Base-by-base conservation (phyloP, 2,113 vertebrate species). In the Copsychus sechellarum region DNA sequence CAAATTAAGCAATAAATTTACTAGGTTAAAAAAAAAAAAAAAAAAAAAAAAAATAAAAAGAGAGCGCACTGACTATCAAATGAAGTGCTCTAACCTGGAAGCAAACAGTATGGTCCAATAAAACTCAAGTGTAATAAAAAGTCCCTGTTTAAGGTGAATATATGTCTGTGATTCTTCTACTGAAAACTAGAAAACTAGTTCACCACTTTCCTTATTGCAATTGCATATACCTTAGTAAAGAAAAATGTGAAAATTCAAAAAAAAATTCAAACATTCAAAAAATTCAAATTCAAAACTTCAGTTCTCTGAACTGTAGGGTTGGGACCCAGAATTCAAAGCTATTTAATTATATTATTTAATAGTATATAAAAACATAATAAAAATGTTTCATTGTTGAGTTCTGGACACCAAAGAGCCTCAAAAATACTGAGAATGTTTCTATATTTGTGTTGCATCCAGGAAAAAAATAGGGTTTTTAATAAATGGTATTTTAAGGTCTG, bases 61-160 rank as follows among this genome's bases (percentile, higher is more conserved):
- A 14, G 23, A 61, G 3, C 4, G 12, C 53, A 3, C 2, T 72
- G 69, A 66, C 20, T 86, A 9, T 77, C 23, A 82, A 79, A 87
- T 48, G 1, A 65, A 14, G 13, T 38, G 3, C 8, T 76, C 38
- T 33, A 58, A 25, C 2, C 6, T 54, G 54, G 15, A 83, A 77
- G 9, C 1, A 65, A 69, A 69, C 3, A 16, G 8, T n/a, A 60
- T 48, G 6, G 14, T 78, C 5, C 33, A 69, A 51, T 1, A 66
- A 88, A 48, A 28, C 3, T 2, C 6, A 42, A 14, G 7, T 42
- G 28, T 23, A 14, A 40, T 31, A 43, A 40, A 19, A 13, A 38
- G 4, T 0, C 2, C 4, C 43, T 23, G 6, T 56, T 72, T 56
- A 47, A 72, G 10, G 11, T 51, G 8, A 8, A 33, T 26, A 48